A percentile compares a stretch with the other conserved stretches of the same genome.
Evolutionary conservation across 2,113 vertebrate genomes (phyloP).

Genomic region (Lichenostomus cassidix): DNA sequence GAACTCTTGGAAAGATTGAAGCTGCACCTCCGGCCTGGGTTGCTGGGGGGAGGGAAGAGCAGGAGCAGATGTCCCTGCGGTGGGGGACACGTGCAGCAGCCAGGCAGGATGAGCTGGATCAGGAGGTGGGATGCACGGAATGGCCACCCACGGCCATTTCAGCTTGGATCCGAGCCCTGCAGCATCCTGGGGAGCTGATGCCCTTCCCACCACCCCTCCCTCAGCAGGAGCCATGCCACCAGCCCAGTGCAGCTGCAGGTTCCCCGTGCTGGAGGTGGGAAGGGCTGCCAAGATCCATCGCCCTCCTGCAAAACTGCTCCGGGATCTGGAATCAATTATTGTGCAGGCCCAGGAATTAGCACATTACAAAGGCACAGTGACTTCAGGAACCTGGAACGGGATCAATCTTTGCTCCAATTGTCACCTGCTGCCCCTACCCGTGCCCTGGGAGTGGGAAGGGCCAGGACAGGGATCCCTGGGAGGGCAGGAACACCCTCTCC

Average conservation of each 20-base stretch:
- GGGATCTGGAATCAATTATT: slow-evolving; percentile 42
- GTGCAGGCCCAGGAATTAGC: slow-evolving; percentile 20
- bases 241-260: neutral
- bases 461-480: neutral
- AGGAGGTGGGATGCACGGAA: neutral
- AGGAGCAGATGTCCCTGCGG: neutral
- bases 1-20: neutral
- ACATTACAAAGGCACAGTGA: slow-evolving; percentile 5
- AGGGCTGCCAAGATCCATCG: neutral
- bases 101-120: neutral
- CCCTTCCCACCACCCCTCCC: neutral
- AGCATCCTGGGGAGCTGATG: neutral
- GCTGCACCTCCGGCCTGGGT: neutral
- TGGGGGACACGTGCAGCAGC: neutral
- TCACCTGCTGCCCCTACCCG: neutral
- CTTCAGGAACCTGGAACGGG: slow-evolving; percentile 39
- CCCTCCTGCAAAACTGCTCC: neutral
- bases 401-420: slow-evolving; percentile 27
- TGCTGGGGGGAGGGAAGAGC: neutral
- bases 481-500: neutral
- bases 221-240: neutral
- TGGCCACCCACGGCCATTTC: neutral
- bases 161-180: neutral
- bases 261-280: neutral
- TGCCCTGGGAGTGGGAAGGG: neutral